A percentile compares a stretch with the other conserved stretches of the same genome.
phyloP scores from a whole-genome alignment of 2,888 invertebrate genomes.

The Cerceris rybyensis region DNA sequence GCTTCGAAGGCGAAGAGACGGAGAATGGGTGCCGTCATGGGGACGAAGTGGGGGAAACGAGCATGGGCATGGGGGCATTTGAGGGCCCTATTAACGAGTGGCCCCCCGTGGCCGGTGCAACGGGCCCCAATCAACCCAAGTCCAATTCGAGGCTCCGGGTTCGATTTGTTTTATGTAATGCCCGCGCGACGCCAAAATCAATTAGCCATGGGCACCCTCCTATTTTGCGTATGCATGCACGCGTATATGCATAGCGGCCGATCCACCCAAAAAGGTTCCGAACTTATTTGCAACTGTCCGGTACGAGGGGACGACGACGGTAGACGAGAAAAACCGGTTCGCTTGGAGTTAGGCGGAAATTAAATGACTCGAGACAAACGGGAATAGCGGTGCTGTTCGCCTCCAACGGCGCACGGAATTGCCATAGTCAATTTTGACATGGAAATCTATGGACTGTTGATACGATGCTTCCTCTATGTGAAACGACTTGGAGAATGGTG shows the following conservation, averaged over 20 bases:
- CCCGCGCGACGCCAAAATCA: constrained; percentile 75
- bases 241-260: constrained; percentile 55
- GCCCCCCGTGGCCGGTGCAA: constrained; percentile 70
- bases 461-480: constrained; percentile 20
- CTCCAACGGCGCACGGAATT: constrained; percentile 43
- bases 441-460: constrained; percentile 30
- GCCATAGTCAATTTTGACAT: constrained; percentile 29
- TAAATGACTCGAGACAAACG: constrained; percentile 65
- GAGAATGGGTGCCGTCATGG: constrained; percentile 60
- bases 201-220: constrained; percentile 72
- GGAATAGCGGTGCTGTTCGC: constrained; percentile 41
- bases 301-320: constrained; percentile 32
- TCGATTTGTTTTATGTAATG: constrained; percentile 76
- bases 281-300: constrained; percentile 67
- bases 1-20: constrained; percentile 29
- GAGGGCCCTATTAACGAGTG: constrained; percentile 76
- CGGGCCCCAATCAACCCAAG: constrained; percentile 71
- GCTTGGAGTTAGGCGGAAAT: constrained; percentile 65
- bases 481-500: neutral
- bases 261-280: constrained; percentile 43
- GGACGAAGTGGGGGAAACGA: neutral
- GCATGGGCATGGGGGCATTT: constrained; percentile 60
- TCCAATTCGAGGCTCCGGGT: constrained; percentile 61
- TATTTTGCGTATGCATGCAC: constrained; percentile 70
- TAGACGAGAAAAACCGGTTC: constrained; percentile 68